These are phyloP conservation scores for Drosophila putrida DNA, from an alignment of 2,888 invertebrate genomes.

Conservation along the genomic window DNA sequence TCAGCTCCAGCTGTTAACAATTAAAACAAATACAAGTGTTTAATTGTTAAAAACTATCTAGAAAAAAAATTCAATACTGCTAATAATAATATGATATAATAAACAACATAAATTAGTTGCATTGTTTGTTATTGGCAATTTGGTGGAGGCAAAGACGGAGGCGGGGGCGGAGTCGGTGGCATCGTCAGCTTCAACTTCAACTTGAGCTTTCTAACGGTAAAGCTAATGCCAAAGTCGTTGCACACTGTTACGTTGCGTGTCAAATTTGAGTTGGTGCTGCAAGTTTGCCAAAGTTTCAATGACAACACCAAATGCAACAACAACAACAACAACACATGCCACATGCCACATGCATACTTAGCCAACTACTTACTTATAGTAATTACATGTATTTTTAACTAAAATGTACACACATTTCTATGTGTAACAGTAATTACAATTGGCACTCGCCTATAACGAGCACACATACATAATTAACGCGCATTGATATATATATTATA, in stretches of 20 bases:
- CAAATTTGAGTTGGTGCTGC: slow-evolving; percentile 15
- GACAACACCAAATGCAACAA: slow-evolving; percentile 57
- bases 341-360: slow-evolving; percentile 15
- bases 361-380: background rate
- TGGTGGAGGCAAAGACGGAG: background rate
- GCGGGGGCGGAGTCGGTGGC: background rate
- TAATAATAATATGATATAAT: slow-evolving; percentile 1
- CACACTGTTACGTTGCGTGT: slow-evolving; percentile 36
- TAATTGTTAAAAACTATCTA: slow-evolving; percentile 37
- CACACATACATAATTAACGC: slow-evolving; percentile 26
- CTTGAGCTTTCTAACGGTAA: slow-evolving; percentile 59
- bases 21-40: slow-evolving; percentile 54
- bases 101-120: slow-evolving; percentile 15
- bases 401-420: slow-evolving; percentile 1
- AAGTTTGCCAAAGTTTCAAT: slow-evolving; percentile 48
- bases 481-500: slow-evolving; percentile 7
- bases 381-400: background rate
- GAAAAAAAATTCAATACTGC: slow-evolving; percentile 1
- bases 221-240: slow-evolving; percentile 55
- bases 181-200: slow-evolving; percentile 40
- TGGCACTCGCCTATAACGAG: slow-evolving; percentile 41
- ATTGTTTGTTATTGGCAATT: slow-evolving; percentile 2
- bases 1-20: slow-evolving; percentile 46
- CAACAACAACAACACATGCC: slow-evolving; percentile 5
- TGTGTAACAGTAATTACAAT: slow-evolving; percentile 38